Percentiles rank a stretch among this genome's conserved stretches.
phyloP scores from a whole-genome alignment of 2,797 vertebrate species.

The Pelochelys cantorii region DNA sequence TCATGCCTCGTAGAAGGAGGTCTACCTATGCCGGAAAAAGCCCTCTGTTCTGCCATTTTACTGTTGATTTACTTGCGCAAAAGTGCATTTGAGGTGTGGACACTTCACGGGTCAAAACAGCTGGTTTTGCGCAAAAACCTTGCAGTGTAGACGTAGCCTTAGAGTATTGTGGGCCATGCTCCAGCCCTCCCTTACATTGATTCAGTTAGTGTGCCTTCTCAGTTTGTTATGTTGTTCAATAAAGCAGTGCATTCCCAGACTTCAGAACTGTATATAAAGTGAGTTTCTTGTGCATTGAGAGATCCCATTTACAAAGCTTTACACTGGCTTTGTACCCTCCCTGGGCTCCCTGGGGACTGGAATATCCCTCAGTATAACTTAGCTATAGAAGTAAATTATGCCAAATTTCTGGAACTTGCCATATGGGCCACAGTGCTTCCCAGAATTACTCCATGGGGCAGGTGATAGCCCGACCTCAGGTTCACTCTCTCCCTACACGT shows the following conservation, averaged over 20 bases:
- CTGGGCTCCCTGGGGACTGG: neutral
- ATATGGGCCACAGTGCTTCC: fast-evolving
- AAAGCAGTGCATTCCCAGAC: neutral
- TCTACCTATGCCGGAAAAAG: no score
- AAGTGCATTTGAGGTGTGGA: no score
- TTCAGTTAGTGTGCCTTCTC: neutral
- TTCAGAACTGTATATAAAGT: neutral
- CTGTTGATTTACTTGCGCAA: no score
- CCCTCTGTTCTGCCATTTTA: no score
- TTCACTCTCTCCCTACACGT: neutral
- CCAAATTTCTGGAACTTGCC: neutral
- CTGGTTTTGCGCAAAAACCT: no score
- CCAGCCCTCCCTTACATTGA: neutral
- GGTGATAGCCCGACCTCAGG: neutral
- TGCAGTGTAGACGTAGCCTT: neutral
- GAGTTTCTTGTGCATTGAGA: neutral
- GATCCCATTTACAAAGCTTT: neutral
- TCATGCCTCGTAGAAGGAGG: no score
- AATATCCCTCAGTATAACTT: fast-evolving
- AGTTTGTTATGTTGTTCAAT: neutral
- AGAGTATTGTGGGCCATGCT: neutral
- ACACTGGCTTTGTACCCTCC: neutral
- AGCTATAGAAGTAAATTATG: neutral
- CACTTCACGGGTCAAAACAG: no score
- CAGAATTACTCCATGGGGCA: neutral